Evolutionary conservation across 2,797 vertebrate species (phyloP).

Genomic region (Eleutherodactylus coqui): DNA sequence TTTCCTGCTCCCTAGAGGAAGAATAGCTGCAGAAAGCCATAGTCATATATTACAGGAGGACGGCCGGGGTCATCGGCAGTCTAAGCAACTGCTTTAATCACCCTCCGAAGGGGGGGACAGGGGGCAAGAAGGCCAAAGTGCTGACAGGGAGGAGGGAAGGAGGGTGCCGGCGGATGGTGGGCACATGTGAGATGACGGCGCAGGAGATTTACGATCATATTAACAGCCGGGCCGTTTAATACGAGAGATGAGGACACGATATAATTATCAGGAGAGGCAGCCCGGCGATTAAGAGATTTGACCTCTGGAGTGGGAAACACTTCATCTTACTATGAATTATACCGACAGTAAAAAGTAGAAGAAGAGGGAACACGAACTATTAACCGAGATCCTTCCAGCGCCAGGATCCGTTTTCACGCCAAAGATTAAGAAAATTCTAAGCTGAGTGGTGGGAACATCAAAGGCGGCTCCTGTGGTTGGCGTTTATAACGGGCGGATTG

Average conservation of each 20-base stretch:
- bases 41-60: conserved; percentile 37
- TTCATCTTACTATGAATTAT: conserved; percentile 51
- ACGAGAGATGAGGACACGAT: conserved; percentile 16
- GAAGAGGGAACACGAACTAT: background rate
- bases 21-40: conserved; percentile 19
- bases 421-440: conserved; percentile 7
- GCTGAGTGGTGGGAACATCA: conserved; percentile 19
- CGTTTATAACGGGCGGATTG: background rate
- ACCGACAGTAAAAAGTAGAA: background rate
- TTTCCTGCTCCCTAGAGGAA: conserved; percentile 42
- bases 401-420: background rate
- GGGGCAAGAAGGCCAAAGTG: conserved; percentile 19
- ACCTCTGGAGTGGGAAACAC: conserved; percentile 38
- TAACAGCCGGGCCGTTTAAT: conserved; percentile 19
- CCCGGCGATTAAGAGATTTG: conserved; percentile 38
- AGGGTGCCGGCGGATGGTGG: conserved; percentile 8
- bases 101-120: background rate
- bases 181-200: conserved; percentile 2
- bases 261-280: conserved; percentile 52
- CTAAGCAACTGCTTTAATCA: conserved; percentile 43
- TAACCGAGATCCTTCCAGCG: background rate
- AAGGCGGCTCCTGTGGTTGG: background rate
- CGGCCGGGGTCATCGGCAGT: background rate
- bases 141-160: conserved; percentile 18
- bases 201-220: conserved; percentile 39